Base-by-base conservation (phyloP, 2,888 invertebrate species). In the Perithous albicinctus region DNA sequence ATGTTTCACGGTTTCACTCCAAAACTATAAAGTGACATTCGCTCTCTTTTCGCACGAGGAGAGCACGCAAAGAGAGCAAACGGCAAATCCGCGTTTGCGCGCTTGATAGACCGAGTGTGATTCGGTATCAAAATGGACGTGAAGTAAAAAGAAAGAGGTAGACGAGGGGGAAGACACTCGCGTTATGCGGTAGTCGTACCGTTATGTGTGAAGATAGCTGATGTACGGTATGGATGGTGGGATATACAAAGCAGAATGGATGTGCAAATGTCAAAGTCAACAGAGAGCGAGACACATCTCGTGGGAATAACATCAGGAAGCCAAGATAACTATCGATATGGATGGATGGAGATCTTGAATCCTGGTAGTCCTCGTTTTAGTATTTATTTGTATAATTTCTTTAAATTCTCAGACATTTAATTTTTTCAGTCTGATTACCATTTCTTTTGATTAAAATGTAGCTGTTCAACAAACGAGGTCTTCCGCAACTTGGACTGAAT, bases 251-350 rank as follows among this genome's bases (percentile, higher is more conserved):
- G 48, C 32, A 74, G 86, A 84, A 81, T 82, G 85, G 85, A 88
- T 86, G 88, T 88, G 87, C 85, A 84, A 85, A 86, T 78, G 81
- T 84, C 82, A 74, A 82, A 80, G 79, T 78, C 82, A 79, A 84
- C 74, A 79, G 75, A 83, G 69, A 51, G 69, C 23, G 38, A 73
- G 72, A 82, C 85, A 73, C 86, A 74, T 85, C 87, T 87, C 89
- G 83, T 86, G 90, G 89, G 88, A 88, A 87, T 88, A 88, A 26
- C 20, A 12, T 89, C 87, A 88, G 85, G 87, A 88, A 89, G 88
- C 88, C 89, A 87, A 88, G 88, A 87, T 87, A 87, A 29, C n/a
- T 88, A 61, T 29, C 38, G 12, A 69, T 63, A 38, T n/a, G n/a
- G 61, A 77, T 46, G 56, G 32, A 61, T 29, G 54, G 63, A 73